Evolutionary conservation across 1,140 invertebrate genomes (phyloP).

Genomic region (Drosophila melanica): DNA sequence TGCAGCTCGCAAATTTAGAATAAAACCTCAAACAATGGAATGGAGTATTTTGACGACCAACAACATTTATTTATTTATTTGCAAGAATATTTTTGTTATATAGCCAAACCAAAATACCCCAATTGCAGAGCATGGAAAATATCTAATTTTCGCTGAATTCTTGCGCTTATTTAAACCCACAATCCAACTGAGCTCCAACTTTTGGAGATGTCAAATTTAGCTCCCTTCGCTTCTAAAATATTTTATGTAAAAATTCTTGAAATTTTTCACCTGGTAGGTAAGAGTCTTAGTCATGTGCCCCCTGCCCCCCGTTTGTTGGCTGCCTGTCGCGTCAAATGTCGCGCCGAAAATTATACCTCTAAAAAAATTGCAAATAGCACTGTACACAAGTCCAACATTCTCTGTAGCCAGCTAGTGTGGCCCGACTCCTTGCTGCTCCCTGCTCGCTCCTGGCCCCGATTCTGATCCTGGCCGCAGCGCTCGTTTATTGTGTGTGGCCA

Average conservation of each 20-base stretch:
- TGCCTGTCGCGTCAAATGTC: slow-evolving; percentile 76
- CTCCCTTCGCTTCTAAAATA: slow-evolving; percentile 24
- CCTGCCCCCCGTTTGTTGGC: not conserved
- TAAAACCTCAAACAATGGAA: too few species aligned
- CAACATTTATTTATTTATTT: too few species aligned
- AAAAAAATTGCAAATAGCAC: slow-evolving; percentile 63
- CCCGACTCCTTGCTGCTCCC: not conserved
- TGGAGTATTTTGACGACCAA: too few species aligned
- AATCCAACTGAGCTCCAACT: not conserved
- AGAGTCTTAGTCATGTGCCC: not conserved
- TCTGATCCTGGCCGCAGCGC: not conserved
- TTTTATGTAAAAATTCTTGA: slow-evolving; percentile 45
- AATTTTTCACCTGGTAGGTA: slow-evolving; percentile 18
- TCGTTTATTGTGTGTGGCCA: slow-evolving; percentile 48
- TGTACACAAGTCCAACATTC: slow-evolving; percentile 46
- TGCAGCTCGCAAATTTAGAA: not conserved
- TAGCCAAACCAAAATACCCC: too few species aligned
- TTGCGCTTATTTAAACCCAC: too few species aligned
- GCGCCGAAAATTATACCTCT: slow-evolving; percentile 81
- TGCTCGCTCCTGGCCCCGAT: not conserved
- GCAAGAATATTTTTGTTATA: too few species aligned
- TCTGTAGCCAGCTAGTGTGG: slow-evolving; percentile 2
- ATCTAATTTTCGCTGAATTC: too few species aligned
- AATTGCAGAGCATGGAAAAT: too few species aligned
- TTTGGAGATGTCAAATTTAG: slow-evolving; percentile 27